A percentile compares a stretch with the other conserved stretches of the same genome.
These are phyloP conservation scores for Turdus rufiventris DNA, from an alignment of 2,113 vertebrate species.

Conservation along the genomic window DNA sequence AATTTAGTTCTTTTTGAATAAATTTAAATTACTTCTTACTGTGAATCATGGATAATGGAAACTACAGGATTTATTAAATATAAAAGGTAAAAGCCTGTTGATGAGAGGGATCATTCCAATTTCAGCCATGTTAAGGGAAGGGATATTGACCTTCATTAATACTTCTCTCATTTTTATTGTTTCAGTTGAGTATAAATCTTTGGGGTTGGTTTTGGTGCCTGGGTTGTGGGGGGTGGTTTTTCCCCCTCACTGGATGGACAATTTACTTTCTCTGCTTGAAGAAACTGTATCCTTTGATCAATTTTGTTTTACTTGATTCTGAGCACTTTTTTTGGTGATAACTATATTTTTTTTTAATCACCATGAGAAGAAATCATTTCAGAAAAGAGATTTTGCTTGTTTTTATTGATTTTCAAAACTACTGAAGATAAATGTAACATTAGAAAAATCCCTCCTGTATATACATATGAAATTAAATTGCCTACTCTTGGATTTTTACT, in stretches of 20 bases:
- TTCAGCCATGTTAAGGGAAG: background rate
- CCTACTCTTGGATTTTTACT: background rate
- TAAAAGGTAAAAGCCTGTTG: background rate
- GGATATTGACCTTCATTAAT: background rate
- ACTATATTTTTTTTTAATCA: background rate
- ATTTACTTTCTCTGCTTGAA: background rate
- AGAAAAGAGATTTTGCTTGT: background rate
- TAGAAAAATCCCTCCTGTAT: background rate
- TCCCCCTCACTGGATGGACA: background rate
- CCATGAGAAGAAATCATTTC: background rate
- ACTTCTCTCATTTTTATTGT: background rate
- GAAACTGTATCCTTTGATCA: background rate
- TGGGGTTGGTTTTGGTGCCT: background rate
- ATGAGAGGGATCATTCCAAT: background rate
- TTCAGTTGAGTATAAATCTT: background rate
- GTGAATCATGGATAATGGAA: background rate
- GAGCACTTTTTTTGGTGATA: background rate
- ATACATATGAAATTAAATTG: background rate
- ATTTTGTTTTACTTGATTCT: background rate
- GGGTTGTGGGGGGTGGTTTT: background rate
- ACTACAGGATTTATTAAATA: background rate
- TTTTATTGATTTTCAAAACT: background rate
- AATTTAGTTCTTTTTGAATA: background rate
- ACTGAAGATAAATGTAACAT: background rate
- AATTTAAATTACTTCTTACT: background rate